A percentile compares a stretch with the other conserved stretches of the same genome.
Conservation (phyloP, 1,140 invertebrate species). For the Drosophila micromelanica region DNA sequence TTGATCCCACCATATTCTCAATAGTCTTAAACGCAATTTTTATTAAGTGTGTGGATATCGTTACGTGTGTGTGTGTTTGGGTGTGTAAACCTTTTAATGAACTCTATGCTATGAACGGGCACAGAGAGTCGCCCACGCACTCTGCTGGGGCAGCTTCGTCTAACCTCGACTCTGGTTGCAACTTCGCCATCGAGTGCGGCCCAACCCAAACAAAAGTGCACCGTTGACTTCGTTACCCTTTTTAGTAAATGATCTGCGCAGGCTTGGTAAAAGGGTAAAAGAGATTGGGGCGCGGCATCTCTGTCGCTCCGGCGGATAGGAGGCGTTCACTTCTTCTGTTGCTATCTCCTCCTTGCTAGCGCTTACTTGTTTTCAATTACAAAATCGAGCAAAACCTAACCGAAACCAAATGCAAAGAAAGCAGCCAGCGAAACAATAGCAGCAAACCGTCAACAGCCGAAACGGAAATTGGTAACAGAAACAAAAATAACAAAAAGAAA, state of each 20-base stretch:
- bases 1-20: too few relatives aligned
- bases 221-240: slow-evolving; percentile 61
- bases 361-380: slow-evolving; percentile 66
- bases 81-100: slow-evolving; percentile 64
- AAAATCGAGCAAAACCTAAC: slow-evolving; percentile 60
- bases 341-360: slow-evolving; percentile 11
- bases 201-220: slow-evolving; percentile 46
- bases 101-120: slow-evolving; percentile 58
- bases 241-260: slow-evolving; percentile 64
- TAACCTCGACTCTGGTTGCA: slow-evolving; percentile 14
- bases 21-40: too few relatives aligned
- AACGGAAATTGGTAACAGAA: slow-evolving; percentile 78
- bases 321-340: slow-evolving; percentile 25
- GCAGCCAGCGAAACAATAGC: slow-evolving; percentile 39
- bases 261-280: slow-evolving; percentile 42
- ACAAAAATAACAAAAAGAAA: slow-evolving; percentile 40
- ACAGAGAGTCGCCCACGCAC: slow-evolving; percentile 66
- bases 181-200: slow-evolving; percentile 27
- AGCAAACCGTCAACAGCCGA: slow-evolving; percentile 44
- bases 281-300: slow-evolving; percentile 31
- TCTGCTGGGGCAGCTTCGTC: slow-evolving; percentile 43
- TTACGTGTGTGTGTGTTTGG: slow-evolving; percentile 19
- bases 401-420: slow-evolving; percentile 51
- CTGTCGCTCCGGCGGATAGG: slow-evolving; percentile 38
- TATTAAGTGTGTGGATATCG: too few relatives aligned